phyloP scores from a whole-genome alignment of 2,113 vertebrate genomes.

The Pimephales promelas region DNA sequence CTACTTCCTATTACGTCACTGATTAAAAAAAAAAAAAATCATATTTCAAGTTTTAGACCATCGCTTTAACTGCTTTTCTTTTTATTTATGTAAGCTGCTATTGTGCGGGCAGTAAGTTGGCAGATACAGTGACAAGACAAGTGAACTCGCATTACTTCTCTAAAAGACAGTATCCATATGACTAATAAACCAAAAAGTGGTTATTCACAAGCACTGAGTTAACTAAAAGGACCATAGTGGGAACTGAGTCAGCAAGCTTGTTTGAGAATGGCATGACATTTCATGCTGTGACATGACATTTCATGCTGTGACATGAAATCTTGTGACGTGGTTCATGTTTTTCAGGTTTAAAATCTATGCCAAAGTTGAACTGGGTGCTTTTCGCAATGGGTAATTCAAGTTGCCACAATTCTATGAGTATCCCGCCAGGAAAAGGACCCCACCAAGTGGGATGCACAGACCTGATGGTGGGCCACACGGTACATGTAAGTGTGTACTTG shows the following conservation, averaged over 20 bases:
- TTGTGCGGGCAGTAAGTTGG: neutral
- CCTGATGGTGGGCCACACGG: conserved; percentile 85
- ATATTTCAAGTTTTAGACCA: neutral
- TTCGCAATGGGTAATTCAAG: conserved; percentile 72
- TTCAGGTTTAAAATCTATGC: conserved; percentile 54
- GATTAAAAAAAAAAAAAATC: too few relatives aligned
- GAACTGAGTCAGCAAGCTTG: neutral
- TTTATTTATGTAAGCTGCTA: neutral
- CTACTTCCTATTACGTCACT: neutral
- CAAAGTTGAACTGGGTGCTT: conserved; percentile 36
- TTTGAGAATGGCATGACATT: neutral
- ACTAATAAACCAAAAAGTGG: neutral
- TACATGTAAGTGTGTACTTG: conserved; percentile 72
- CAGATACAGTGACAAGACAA: neutral
- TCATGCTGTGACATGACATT: neutral
- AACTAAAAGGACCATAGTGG: neutral
- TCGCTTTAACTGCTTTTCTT: neutral
- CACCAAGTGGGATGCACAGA: conserved; percentile 87
- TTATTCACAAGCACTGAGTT: neutral
- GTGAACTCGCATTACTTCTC: conserved; percentile 1
- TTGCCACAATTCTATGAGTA: conserved; percentile 68
- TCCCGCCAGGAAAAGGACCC: conserved; percentile 86
- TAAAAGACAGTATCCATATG: neutral
- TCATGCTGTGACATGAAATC: too few relatives aligned
- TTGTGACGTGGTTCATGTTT: conserved; percentile 1